Base-by-base conservation (phyloP, 2,113 vertebrate genomes). In the Mus spicilegus region DNA sequence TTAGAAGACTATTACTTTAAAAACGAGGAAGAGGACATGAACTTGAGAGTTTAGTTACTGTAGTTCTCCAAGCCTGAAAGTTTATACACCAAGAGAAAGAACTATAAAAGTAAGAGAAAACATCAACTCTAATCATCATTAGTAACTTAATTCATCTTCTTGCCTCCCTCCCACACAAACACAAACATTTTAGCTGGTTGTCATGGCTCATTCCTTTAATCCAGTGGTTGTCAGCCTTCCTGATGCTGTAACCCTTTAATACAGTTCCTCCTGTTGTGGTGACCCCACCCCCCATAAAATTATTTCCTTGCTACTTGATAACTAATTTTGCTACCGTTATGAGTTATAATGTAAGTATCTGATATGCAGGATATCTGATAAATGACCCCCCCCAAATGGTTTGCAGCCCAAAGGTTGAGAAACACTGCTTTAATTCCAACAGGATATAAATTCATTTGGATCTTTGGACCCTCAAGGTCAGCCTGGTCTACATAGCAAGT, bases 71-170 rank as follows among this genome's bases (percentile, higher is more conserved):
- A 8, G 19, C 26, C 36, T 6, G 26, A 46, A 56, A 49, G 69
- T 65, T 92, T 54, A 82, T 94, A 75, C 56, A 84, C 49, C 88
- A 80, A 95, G 39, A 77, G 26, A 76, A 39, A 16, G 17, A 26
- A 11, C 72, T 95, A 9, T 80, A 65, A 73, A 87, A 93, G n/a
- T 39, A 58, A 65, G 33, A 20, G 54, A 77, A 75, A 95, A 87
- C 77, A 77, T 8, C 61, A 73, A 17, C 39, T 49, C 7, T 46
- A 61, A 39, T 77, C 28, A 77, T 56, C 54, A 75, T 20, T 91
- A 82, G 67, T 67, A 80, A 28, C 33, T 92, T 56, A 78, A 93
- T 73, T 11, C 14, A 92, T 61, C 16, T 90, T 51, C 88, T 94
- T 36, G 36, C 73, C 16, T 6, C 36, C 16, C 69, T 8, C 33